Percentiles rank a stretch among this genome's conserved stretches.
Evolutionary conservation across 2,113 vertebrate genomes (phyloP).

Genomic region (Caretta caretta): DNA sequence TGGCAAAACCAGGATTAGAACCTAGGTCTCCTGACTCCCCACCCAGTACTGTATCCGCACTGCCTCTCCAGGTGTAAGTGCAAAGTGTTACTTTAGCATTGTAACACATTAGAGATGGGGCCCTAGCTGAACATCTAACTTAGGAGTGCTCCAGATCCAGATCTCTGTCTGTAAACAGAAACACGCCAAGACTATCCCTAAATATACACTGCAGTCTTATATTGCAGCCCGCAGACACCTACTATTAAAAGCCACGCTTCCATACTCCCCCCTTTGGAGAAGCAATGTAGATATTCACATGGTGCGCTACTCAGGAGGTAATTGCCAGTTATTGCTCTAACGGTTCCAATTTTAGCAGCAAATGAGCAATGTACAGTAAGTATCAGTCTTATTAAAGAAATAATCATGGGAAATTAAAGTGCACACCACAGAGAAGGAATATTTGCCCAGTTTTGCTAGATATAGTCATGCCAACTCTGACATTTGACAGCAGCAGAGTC

Average conservation of each 20-base stretch:
- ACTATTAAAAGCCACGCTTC: neutral
- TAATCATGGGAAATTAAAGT: conserved; percentile 69
- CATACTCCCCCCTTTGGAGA: neutral
- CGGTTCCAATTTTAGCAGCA: conserved; percentile 69
- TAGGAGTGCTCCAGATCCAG: neutral
- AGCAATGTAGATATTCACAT: neutral
- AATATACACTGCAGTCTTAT: neutral
- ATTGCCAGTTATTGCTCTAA: conserved; percentile 65
- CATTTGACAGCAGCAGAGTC: conserved; percentile 28
- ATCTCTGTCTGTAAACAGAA: neutral
- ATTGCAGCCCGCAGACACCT: rapidly evolving
- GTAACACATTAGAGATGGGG: neutral
- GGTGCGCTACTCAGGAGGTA: neutral
- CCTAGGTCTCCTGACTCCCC: neutral
- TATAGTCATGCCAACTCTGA: neutral
- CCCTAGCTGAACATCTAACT: neutral
- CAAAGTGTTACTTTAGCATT: neutral
- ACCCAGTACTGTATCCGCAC: too few relatives aligned
- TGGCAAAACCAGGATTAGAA: neutral
- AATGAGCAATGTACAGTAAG: conserved; percentile 58
- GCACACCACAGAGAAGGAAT: conserved; percentile 7
- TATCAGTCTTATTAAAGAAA: conserved; percentile 65
- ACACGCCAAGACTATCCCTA: neutral
- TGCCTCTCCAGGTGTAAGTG: too few relatives aligned
- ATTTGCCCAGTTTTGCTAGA: neutral